phyloP scores from a whole-genome alignment of 2,888 invertebrate species.

The Malacosoma neustria region DNA sequence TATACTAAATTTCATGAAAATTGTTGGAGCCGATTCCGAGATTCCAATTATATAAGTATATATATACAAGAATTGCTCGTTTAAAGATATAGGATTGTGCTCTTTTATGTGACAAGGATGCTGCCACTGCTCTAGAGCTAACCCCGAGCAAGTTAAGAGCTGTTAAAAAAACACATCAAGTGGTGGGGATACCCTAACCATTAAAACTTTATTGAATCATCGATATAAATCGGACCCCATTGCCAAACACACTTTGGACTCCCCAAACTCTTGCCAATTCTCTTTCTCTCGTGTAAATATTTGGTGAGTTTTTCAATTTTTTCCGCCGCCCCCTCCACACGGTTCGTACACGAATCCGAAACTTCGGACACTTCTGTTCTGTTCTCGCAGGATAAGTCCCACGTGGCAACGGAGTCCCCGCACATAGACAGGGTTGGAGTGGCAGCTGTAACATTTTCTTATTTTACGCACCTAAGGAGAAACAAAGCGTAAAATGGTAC shows the following conservation, averaged over 20 bases:
- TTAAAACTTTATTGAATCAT: no score
- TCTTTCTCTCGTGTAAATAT: constrained; percentile 40
- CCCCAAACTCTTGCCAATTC: constrained; percentile 15
- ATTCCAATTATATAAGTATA: no score
- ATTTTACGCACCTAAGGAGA: constrained; percentile 60
- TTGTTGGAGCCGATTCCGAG: no score
- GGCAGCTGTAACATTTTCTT: constrained; percentile 62
- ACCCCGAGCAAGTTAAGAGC: no score
- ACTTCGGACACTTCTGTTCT: constrained; percentile 37
- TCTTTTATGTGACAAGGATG: no score
- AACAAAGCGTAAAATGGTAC: constrained; percentile 10
- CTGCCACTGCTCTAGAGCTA: no score
- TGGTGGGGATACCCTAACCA: no score
- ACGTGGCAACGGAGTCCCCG: constrained; percentile 28
- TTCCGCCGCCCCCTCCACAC: constrained; percentile 48
- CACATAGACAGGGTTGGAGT: constrained; percentile 32
- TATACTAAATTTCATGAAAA: no score
- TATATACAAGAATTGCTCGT: no score
- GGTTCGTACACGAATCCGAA: constrained; percentile 22
- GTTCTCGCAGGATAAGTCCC: constrained; percentile 44
- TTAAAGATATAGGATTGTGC: no score
- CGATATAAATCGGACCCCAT: constrained; percentile 54
- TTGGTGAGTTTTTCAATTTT: constrained; percentile 69
- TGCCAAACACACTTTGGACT: constrained; percentile 69
- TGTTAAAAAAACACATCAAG: no score